phyloP scores from a whole-genome alignment of 92 coral and sea anemone species.

The Siderastrea siderea region DNA sequence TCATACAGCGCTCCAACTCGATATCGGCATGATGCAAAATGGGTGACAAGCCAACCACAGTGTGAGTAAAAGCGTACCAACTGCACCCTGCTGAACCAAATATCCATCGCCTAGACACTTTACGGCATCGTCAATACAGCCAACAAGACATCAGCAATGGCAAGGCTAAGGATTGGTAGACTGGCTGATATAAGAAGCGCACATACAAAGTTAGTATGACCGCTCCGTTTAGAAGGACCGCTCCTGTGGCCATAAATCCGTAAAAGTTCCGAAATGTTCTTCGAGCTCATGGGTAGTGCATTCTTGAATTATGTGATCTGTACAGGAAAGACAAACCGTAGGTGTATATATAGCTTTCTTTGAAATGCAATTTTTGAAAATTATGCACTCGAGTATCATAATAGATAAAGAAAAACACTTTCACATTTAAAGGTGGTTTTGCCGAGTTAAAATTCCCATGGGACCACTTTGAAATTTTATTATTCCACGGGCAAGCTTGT shows the following conservation, averaged over 20 bases:
- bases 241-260: neutral
- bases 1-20: slow-evolving; percentile 16
- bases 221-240: neutral
- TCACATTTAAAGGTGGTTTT: too few species aligned
- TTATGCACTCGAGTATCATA: too few species aligned
- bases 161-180: slow-evolving; percentile 26
- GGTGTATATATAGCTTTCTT: too few species aligned
- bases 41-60: slow-evolving; percentile 27
- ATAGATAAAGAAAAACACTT: too few species aligned
- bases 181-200: slow-evolving; percentile 18
- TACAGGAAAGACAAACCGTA: too few species aligned
- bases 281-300: too few species aligned
- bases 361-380: too few species aligned
- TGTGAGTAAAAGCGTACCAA: slow-evolving; percentile 34
- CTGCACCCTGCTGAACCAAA: neutral
- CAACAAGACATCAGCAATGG: slow-evolving; percentile 6
- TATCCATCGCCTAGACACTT: neutral
- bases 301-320: too few species aligned
- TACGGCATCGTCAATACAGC: slow-evolving; percentile 15
- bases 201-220: slow-evolving; percentile 21
- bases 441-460: too few species aligned
- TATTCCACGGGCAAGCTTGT: too few species aligned
- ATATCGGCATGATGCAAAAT: slow-evolving; percentile 38
- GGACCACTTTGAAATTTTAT: too few species aligned
- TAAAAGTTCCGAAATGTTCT: neutral